These are phyloP conservation scores for Neoscelio sp. DNA, from an alignment of 2,888 invertebrate genomes.

Conservation along the genomic window DNA sequence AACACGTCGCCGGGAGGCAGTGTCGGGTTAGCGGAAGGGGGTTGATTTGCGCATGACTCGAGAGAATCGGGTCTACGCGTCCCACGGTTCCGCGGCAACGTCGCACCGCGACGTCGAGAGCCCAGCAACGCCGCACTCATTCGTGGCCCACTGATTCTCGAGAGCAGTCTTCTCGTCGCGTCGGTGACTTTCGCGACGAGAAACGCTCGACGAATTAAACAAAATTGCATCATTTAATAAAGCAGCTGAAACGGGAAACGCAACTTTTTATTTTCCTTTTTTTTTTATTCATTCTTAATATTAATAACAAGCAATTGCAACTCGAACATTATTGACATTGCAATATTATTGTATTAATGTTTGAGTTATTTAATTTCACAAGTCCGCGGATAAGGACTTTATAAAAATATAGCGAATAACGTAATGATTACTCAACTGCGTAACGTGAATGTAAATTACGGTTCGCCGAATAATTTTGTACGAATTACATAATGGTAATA, in stretches of 20 bases:
- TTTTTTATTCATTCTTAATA: too few species aligned
- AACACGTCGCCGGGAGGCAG: background rate
- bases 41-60: conserved; percentile 61
- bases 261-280: too few species aligned
- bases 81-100: conserved; percentile 40
- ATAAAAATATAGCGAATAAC: too few species aligned
- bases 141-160: conserved; percentile 62
- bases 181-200: conserved; percentile 17
- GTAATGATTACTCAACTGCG: too few species aligned
- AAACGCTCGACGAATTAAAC: conserved; percentile 14
- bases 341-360: too few species aligned
- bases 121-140: conserved; percentile 43
- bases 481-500: too few species aligned
- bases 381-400: too few species aligned
- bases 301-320: too few species aligned
- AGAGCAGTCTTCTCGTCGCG: conserved; percentile 45
- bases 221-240: conserved; percentile 46
- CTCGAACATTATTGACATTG: too few species aligned
- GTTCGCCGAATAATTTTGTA: too few species aligned
- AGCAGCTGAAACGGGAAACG: conserved; percentile 4
- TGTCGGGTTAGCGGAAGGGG: conserved; percentile 25
- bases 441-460: too few species aligned
- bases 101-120: conserved; percentile 3
- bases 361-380: too few species aligned
- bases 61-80: conserved; percentile 47